A percentile compares a stretch with the other conserved stretches of the same genome.
Evolutionary conservation across 30 jellyfish, hydroid and myxozoan species (phyloP).

Genomic region (Catostylus mosaicus): DNA sequence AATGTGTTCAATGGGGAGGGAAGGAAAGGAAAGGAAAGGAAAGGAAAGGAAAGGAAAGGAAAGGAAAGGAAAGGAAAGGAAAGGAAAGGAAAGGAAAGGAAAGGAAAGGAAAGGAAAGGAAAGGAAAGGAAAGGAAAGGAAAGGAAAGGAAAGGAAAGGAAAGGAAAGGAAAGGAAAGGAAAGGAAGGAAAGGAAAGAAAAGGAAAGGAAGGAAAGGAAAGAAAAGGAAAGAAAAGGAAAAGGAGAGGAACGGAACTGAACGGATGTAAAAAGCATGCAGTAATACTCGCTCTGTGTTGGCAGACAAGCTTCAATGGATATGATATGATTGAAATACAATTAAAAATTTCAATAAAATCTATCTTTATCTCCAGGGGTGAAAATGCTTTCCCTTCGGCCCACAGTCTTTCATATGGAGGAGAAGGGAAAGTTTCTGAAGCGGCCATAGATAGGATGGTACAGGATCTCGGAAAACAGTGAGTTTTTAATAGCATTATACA

Average conservation of each 20-base stretch:
- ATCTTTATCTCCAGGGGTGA: slow-evolving; percentile 70
- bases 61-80: neutral
- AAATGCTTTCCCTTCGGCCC: slow-evolving; percentile 88
- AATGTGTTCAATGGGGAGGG: neutral
- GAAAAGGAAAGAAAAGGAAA: too few species aligned
- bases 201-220: neutral
- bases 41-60: neutral
- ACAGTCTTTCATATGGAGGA: slow-evolving; percentile 76
- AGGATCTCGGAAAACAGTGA: slow-evolving; percentile 95
- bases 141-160: neutral
- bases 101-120: neutral
- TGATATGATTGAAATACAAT: too few species aligned
- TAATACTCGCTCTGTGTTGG: too few species aligned
- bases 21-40: neutral
- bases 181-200: neutral
- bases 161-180: neutral
- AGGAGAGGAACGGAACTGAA: too few species aligned
- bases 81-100: neutral
- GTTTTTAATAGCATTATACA: slow-evolving; percentile 19
- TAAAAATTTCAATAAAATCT: neutral
- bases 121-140: neutral
- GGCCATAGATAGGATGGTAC: slow-evolving; percentile 91
- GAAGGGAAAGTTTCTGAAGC: slow-evolving; percentile 86
- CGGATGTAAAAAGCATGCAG: too few species aligned
- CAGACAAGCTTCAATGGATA: too few species aligned